Evolutionary conservation across 2,113 vertebrate species (phyloP), one percentile per base, ranked within the genome.

Genomic region (Microcebus murinus): DNA sequence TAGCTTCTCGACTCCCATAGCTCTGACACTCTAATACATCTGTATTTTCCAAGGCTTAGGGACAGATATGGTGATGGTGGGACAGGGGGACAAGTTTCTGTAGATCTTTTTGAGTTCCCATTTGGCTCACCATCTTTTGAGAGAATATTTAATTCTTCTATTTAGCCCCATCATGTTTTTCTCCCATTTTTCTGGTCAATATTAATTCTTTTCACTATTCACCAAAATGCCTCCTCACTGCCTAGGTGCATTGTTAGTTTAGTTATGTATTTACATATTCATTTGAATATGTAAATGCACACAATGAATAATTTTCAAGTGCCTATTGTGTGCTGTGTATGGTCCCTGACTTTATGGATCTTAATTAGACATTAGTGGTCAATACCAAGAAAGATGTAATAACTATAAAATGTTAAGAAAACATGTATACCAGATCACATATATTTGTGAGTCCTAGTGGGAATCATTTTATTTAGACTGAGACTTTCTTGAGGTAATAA

Each of bases 401-500:
- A 85, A 93, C 76, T 61, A 45, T 59, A 65, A 68, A 73, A 86
- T 82, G 7, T 29, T n/a, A 59, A 89, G 25, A 71, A 74, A 84
- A 82, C 1, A 85, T 6, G 10, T 39, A 52, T 77, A 36, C 14
- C 18, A 76, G 12, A 61, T 39, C 42, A 87, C 7, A 79, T 68
- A 10, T 42, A 68, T 57, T 73, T 92, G 42, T 79, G 12, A 17
- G 1, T 77, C 20, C 45, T 83, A 25, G 31, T 79, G 63, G 34
- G 29, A 74, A 42, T 39, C 82, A 29, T 31, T 90, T 91, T 82
- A 77, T 83, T 73, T 94, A 50, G 27, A 63, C 14, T 80, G 42
- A 90, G 15, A 68, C 18, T 45, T 48, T 71, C 63, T 74, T 96
- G 36, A 61, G 23, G 25, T 8, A 74, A 68, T 94, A 55, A 70